A percentile compares a stretch with the other conserved stretches of the same genome.
phyloP scores from a whole-genome alignment of 2,888 invertebrate species.

The Lingula anatina region DNA sequence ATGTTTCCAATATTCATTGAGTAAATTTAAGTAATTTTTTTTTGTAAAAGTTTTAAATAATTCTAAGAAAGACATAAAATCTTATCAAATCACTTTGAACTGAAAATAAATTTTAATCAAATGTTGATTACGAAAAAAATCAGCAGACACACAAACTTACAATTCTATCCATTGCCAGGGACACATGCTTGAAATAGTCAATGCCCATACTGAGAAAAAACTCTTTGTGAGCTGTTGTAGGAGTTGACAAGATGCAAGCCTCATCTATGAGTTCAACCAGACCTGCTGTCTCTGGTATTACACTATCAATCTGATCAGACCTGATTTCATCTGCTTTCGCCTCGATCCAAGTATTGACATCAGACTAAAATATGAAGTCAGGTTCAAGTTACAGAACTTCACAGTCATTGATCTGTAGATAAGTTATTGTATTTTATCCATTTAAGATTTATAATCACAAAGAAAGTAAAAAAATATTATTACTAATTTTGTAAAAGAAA shows the following conservation, averaged over 20 bases:
- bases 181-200: constrained; percentile 34
- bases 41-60: not conserved
- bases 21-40: no score
- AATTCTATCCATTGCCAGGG: constrained; percentile 32
- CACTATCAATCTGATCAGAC: constrained; percentile 22
- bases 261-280: constrained; percentile 23
- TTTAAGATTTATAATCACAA: no score
- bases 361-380: no score
- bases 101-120: not conserved
- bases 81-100: not conserved
- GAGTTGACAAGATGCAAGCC: constrained; percentile 22
- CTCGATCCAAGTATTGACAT: constrained; percentile 24
- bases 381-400: no score
- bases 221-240: constrained; percentile 23
- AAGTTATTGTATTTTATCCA: no score
- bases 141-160: constrained; percentile 12
- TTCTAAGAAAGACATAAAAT: not conserved
- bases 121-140: not conserved
- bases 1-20: not conserved
- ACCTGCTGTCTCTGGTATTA: constrained; percentile 26
- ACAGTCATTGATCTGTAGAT: no score
- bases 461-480: no score
- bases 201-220: constrained; percentile 32
- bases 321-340: constrained; percentile 14
- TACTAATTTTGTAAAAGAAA: no score